Conservation (phyloP, 2,888 invertebrate genomes). For the Vanessa cardui region DNA sequence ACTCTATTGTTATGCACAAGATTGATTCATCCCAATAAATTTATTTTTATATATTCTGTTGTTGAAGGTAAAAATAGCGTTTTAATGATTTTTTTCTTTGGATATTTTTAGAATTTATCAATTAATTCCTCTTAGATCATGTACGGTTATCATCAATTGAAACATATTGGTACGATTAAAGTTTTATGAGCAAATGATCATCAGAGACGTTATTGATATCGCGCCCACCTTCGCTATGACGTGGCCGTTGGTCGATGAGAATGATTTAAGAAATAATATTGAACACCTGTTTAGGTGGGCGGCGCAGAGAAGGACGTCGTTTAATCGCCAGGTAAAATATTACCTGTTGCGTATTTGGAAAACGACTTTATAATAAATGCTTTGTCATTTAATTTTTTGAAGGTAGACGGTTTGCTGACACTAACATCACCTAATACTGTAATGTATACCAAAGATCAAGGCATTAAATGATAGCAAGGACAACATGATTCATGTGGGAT, state of each 20-base stretch:
- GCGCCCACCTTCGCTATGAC: conserved; percentile 45
- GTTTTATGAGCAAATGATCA: conserved; percentile 28
- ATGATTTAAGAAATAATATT: conserved; percentile 54
- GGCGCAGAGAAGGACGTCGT: conserved; percentile 57
- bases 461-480: conserved; percentile 18
- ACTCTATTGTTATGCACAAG: conserved; percentile 61
- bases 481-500: conserved; percentile 34
- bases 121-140: too few relatives aligned
- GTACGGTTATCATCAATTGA: not conserved
- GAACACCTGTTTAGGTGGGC: conserved; percentile 76
- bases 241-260: conserved; percentile 46
- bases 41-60: not conserved
- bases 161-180: not conserved
- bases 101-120: too few relatives aligned
- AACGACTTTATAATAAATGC: not conserved
- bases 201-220: conserved; percentile 34
- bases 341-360: conserved; percentile 20
- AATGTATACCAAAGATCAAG: not conserved
- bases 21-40: conserved; percentile 16
- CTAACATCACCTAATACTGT: not conserved
- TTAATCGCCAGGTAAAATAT: conserved; percentile 30
- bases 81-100: too few relatives aligned
- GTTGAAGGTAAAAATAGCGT: too few relatives aligned
- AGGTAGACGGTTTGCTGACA: not conserved
- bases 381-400: not conserved